phyloP scores from a whole-genome alignment of 2,113 vertebrate genomes.

The Alligator mississippiensis region DNA sequence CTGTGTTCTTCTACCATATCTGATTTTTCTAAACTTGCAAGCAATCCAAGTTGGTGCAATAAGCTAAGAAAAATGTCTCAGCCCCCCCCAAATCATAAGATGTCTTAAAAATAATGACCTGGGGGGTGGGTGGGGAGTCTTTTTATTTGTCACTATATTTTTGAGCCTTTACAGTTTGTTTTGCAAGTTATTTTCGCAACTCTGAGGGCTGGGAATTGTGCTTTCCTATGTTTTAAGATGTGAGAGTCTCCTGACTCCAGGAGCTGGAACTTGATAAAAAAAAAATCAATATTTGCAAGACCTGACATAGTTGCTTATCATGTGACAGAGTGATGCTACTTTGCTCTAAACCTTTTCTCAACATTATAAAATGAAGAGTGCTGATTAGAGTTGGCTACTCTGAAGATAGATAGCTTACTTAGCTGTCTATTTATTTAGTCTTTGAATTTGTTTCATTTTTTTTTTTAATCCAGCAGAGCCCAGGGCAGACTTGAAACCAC shows the following conservation, averaged over 20 bases:
- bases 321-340: neutral
- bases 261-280: constrained; percentile 41
- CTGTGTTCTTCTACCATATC: neutral
- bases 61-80: neutral
- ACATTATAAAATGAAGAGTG: neutral
- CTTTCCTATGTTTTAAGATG: constrained; percentile 39
- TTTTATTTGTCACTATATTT: constrained; percentile 28
- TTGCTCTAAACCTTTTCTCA: constrained; percentile 5
- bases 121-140: neutral
- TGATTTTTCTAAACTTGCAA: neutral
- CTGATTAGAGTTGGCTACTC: neutral
- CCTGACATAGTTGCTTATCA: neutral
- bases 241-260: constrained; percentile 13
- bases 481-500: constrained; percentile 32
- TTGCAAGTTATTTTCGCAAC: neutral
- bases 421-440: constrained; percentile 44
- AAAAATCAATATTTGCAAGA: neutral
- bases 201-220: neutral
- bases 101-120: neutral
- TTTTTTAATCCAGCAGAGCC: neutral
- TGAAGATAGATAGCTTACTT: neutral
- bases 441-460: constrained; percentile 42
- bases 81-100: neutral
- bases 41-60: neutral
- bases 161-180: neutral